Evolutionary conservation across 2,113 vertebrate species (phyloP).

Genomic region (Toxotes chatareus): DNA sequence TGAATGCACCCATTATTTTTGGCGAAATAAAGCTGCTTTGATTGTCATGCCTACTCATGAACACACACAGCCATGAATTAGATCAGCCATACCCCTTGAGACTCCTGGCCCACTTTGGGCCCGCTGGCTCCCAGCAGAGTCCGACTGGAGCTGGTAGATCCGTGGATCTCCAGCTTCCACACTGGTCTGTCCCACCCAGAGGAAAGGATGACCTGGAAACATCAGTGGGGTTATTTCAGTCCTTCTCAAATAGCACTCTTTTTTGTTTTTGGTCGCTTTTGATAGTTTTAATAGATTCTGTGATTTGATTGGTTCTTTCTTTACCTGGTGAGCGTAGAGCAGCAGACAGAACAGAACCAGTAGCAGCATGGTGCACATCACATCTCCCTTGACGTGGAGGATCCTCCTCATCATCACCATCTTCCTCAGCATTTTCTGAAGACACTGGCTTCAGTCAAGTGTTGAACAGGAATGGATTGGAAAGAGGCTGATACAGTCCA

Average conservation of each 20-base stretch:
- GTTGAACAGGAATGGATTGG: background rate
- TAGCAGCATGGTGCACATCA: constrained; percentile 89
- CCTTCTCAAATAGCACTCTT: no score
- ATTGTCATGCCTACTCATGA: background rate
- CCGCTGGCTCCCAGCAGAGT: constrained; percentile 54
- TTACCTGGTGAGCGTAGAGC: constrained; percentile 87
- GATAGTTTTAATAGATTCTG: no score
- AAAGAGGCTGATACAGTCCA: background rate
- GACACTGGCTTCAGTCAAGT: background rate
- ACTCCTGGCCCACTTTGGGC: constrained; percentile 36
- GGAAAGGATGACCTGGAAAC: constrained; percentile 59
- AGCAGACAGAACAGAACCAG: constrained; percentile 85
- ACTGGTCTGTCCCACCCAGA: constrained; percentile 50
- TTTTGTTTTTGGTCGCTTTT: no score
- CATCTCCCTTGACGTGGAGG: constrained; percentile 88
- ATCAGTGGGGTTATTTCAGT: background rate
- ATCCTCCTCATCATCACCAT: constrained; percentile 85
- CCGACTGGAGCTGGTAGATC: constrained; percentile 69
- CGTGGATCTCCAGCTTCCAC: constrained; percentile 50
- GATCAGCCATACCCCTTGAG: constrained; percentile 33
- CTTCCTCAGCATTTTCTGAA: constrained; percentile 41
- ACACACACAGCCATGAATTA: constrained; percentile 1
- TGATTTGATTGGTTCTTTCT: background rate
- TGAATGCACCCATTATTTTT: background rate
- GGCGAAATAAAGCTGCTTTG: background rate